Conservation (phyloP, 2,888 invertebrate genomes). For the Rhaphigaster nebulosa region DNA sequence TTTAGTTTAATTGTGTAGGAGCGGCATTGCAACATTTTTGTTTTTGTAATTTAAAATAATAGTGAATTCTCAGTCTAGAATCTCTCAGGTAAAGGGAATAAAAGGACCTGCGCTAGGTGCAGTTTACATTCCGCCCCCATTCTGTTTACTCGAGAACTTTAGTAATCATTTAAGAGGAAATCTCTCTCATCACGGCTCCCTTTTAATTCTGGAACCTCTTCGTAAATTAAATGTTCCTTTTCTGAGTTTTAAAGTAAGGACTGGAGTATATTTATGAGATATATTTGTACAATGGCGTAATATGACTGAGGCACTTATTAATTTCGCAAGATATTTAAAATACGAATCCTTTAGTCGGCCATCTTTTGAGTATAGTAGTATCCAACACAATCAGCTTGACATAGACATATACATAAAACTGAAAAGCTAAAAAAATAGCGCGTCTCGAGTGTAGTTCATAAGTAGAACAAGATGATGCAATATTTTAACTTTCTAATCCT, state of each 20-base stretch:
- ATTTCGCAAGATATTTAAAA: not conserved
- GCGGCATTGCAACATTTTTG: no score
- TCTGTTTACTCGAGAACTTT: not conserved
- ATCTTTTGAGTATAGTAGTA: no score
- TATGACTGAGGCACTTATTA: not conserved
- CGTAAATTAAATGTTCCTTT: not conserved
- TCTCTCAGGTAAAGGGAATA: constrained; percentile 8
- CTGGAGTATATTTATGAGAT: no score
- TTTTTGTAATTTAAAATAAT: not conserved
- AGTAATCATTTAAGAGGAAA: constrained; percentile 1
- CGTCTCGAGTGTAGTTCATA: not conserved
- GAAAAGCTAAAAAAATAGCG: not conserved
- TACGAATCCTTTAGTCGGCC: no score
- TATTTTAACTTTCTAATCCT: constrained; percentile 8
- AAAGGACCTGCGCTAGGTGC: not conserved
- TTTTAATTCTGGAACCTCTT: not conserved
- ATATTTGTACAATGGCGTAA: not conserved
- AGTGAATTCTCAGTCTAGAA: not conserved
- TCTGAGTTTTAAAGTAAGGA: not conserved
- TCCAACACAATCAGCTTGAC: no score
- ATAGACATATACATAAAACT: not conserved
- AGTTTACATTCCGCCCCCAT: not conserved
- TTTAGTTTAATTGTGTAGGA: not conserved
- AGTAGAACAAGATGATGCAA: not conserved
- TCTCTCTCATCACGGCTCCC: not conserved